Percentiles rank a stretch among this genome's conserved stretches.
Evolutionary conservation across 2,888 invertebrate species (phyloP).

Genomic region (Coelogynopora nodosa): DNA sequence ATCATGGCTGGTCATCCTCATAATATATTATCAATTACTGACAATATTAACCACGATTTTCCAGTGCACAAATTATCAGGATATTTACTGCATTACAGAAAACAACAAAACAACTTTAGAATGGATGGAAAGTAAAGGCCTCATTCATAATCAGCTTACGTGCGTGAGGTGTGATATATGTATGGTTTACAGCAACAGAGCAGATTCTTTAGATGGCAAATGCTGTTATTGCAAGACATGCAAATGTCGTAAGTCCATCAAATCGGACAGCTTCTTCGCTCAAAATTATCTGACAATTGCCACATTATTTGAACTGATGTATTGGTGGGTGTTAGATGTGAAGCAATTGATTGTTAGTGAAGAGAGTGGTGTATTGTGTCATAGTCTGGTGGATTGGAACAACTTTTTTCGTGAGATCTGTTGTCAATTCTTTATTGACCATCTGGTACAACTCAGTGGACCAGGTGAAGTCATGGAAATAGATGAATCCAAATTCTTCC

Average conservation of each 20-base stretch:
- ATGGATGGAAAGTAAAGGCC: background rate
- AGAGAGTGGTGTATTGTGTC: background rate
- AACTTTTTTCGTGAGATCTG: background rate
- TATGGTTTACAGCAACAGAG: constrained; percentile 9
- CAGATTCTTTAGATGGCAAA: constrained; percentile 3
- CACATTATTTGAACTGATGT: background rate
- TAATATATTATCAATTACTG: no score
- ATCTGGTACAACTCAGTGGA: background rate
- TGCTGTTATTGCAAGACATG: background rate
- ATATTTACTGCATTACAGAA: no score
- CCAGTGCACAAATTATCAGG: no score
- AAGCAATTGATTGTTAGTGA: background rate
- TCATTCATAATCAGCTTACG: background rate
- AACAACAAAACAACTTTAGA: background rate
- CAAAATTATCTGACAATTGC: background rate
- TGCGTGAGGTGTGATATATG: background rate
- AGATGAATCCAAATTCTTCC: background rate
- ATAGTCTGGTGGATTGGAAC: background rate
- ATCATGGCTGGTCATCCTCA: no score
- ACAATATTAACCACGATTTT: no score
- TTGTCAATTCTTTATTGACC: background rate
- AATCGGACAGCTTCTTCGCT: constrained; percentile 1
- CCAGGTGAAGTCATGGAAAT: background rate
- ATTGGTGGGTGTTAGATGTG: background rate
- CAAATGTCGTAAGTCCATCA: background rate